Percentiles rank a stretch among this genome's conserved stretches.
Conservation (phyloP, 2,888 invertebrate species). For the Oegoconia quadripuncta region DNA sequence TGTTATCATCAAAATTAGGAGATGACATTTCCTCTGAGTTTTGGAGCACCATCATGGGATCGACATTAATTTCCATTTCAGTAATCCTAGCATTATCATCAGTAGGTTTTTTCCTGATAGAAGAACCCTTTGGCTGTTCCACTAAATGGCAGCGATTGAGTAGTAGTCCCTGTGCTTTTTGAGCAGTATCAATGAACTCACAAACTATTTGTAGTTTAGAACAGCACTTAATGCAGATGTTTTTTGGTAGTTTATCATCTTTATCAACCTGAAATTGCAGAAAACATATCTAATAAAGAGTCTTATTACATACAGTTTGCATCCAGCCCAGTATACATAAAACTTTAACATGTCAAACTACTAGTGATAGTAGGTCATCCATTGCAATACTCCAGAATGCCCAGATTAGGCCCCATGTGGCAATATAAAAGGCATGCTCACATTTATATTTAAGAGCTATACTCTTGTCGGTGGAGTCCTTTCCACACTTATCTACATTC, state of each 20-base stretch:
- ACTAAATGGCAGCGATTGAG: constrained; percentile 46
- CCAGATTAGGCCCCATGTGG: too few relatives aligned
- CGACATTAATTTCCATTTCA: constrained; percentile 84
- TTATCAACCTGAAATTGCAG: constrained; percentile 77
- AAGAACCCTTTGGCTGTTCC: constrained; percentile 48
- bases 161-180: constrained; percentile 81
- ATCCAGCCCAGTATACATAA: background rate
- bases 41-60: constrained; percentile 84
- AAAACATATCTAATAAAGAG: too few relatives aligned
- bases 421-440: too few relatives aligned
- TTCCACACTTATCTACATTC: too few relatives aligned
- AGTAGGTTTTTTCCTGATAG: too few relatives aligned
- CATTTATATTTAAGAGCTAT: too few relatives aligned
- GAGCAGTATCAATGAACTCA: constrained; percentile 82
- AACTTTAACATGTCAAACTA: background rate
- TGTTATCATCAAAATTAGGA: constrained; percentile 25
- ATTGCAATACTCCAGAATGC: too few relatives aligned
- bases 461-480: too few relatives aligned
- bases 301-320: too few relatives aligned
- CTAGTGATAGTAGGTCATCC: too few relatives aligned
- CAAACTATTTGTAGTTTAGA: constrained; percentile 82
- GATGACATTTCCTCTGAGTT: constrained; percentile 65
- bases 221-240: constrained; percentile 82
- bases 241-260: constrained; percentile 83
- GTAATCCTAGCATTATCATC: constrained; percentile 51